Conservation (phyloP, 2,797 vertebrate genomes). For the Heteromormyrus szaboi region DNA sequence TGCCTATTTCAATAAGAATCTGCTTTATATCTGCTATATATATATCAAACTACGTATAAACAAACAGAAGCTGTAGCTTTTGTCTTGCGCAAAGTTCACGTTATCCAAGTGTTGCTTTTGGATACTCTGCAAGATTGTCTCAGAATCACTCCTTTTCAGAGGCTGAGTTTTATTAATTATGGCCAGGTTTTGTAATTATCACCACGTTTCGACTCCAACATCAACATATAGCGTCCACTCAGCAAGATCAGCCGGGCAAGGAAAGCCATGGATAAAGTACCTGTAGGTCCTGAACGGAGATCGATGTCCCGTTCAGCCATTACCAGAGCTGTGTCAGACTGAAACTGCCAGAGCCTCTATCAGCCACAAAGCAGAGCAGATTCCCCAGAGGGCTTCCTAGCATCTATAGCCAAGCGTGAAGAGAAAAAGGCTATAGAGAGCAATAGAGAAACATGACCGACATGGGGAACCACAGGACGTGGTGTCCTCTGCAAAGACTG, state of each 20-base stretch:
- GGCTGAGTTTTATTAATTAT: not conserved
- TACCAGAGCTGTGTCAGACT: not conserved
- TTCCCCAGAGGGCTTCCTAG: not conserved
- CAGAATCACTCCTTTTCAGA: not conserved
- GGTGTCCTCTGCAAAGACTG: not conserved
- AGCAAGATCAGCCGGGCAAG: not conserved
- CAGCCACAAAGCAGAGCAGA: not conserved
- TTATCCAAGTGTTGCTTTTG: not conserved
- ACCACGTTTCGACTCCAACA: not conserved
- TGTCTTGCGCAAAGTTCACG: not conserved
- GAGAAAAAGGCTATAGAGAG: not conserved
- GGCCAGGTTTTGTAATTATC: not conserved
- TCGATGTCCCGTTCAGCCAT: not conserved
- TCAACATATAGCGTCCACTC: no score
- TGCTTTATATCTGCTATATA: not conserved
- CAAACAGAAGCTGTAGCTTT: not conserved
- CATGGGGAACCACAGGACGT: not conserved
- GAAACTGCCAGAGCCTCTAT: not conserved
- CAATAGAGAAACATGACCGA: not conserved
- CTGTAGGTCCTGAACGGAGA: not conserved
- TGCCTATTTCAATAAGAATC: not conserved
- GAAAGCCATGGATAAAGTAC: not conserved
- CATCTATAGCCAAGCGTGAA: not conserved
- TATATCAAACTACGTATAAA: not conserved
- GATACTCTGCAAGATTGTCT: not conserved